Conservation (phyloP, 1,140 invertebrate species). For the Bombus sibiricus region DNA sequence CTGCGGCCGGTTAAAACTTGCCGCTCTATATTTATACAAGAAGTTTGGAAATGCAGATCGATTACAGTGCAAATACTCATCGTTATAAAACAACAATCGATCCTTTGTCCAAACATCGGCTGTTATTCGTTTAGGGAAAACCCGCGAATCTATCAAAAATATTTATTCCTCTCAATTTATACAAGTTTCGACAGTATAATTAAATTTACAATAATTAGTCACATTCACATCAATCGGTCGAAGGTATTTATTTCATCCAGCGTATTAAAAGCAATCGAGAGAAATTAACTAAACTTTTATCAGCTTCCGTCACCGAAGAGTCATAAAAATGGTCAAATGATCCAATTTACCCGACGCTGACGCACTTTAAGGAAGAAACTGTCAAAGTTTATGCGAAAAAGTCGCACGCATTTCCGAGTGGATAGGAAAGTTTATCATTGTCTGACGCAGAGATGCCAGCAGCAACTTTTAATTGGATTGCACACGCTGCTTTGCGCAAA, state of each 20-base stretch:
- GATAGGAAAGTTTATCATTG: constrained; percentile 14
- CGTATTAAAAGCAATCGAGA: neutral
- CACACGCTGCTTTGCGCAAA: constrained; percentile 15
- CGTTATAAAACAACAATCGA: neutral
- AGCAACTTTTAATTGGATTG: constrained; percentile 39
- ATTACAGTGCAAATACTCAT: constrained; percentile 21
- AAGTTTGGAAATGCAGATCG: constrained; percentile 6
- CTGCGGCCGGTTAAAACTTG: neutral
- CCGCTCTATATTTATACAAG: neutral
- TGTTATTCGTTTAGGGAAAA: neutral
- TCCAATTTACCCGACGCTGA: neutral
- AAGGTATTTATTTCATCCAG: too few relatives aligned
- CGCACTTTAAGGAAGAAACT: neutral
- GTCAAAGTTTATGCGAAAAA: neutral
- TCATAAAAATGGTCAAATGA: neutral
- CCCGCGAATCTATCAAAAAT: neutral
- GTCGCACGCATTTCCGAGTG: neutral
- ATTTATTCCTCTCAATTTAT: neutral
- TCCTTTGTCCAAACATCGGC: too few relatives aligned
- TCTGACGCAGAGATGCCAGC: neutral
- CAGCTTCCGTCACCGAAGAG: too few relatives aligned
- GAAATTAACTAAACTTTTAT: neutral
- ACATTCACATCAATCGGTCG: too few relatives aligned
- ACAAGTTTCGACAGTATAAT: neutral
- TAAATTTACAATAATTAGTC: too few relatives aligned